These are phyloP conservation scores for Eupelmus urozonus DNA, from an alignment of 2,888 invertebrate species.

Conservation along the genomic window DNA sequence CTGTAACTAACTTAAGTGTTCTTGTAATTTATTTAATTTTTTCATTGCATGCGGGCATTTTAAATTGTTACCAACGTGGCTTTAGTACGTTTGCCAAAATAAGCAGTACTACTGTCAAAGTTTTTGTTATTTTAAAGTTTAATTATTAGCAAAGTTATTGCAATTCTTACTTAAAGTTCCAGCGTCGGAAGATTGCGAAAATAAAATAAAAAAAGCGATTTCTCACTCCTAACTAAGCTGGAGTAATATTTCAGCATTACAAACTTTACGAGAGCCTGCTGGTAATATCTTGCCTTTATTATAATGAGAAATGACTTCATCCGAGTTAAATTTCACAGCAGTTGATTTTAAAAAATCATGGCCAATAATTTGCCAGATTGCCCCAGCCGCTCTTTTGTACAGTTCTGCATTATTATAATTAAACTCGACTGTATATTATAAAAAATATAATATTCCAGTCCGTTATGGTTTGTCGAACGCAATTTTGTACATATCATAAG, in stretches of 20 bases:
- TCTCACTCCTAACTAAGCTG: conserved; percentile 52
- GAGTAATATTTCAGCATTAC: conserved; percentile 56
- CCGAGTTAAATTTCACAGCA: conserved; percentile 51
- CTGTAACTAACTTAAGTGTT: too few species aligned
- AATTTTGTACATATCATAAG: not conserved
- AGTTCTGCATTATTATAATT: conserved; percentile 21
- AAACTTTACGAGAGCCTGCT: conserved; percentile 50
- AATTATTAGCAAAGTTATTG: conserved; percentile 6
- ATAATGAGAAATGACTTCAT: conserved; percentile 52
- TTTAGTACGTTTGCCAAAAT: too few species aligned
- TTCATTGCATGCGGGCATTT: too few species aligned
- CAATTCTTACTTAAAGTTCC: conserved; percentile 30
- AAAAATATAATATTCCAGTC: conserved; percentile 10
- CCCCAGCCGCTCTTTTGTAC: not conserved
- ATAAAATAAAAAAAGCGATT: conserved; percentile 50
- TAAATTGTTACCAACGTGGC: too few species aligned
- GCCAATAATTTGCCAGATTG: conserved; percentile 39
- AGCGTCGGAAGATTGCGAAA: conserved; percentile 39
- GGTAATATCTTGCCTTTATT: conserved; percentile 50
- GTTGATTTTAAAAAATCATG: conserved; percentile 53
- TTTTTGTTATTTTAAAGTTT: too few species aligned
- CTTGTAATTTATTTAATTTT: too few species aligned
- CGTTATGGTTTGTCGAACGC: conserved; percentile 20
- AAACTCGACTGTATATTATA: not conserved
- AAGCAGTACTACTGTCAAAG: conserved; percentile 4